These are phyloP conservation scores for Callimorpha dominula DNA, from an alignment of 2,888 invertebrate genomes.

Conservation along the genomic window DNA sequence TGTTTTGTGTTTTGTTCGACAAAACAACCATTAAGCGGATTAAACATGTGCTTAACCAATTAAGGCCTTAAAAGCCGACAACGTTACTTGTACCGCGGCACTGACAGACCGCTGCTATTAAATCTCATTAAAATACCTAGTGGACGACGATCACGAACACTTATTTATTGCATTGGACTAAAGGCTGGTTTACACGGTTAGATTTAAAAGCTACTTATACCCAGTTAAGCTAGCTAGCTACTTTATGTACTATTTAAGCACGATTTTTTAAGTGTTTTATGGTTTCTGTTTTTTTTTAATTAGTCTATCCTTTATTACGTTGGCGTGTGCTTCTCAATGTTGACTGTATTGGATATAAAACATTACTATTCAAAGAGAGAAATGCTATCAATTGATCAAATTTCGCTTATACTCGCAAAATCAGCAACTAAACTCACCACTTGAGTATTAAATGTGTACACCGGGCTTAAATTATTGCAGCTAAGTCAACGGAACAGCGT, in stretches of 20 bases:
- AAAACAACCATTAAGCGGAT: conserved; percentile 77
- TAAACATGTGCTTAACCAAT: conserved; percentile 80
- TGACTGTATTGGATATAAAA: background rate
- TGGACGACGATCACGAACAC: conserved; percentile 74
- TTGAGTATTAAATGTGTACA: conserved; percentile 13
- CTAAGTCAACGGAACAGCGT: conserved; percentile 69
- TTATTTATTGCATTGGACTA: conserved; percentile 71
- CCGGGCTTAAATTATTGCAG: conserved; percentile 65
- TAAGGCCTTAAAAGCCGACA: conserved; percentile 76
- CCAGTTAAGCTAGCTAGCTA: background rate
- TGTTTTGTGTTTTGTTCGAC: conserved; percentile 66
- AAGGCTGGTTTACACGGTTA: conserved; percentile 9
- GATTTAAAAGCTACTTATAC: background rate
- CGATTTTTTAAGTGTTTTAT: background rate
- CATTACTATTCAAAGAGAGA: background rate
- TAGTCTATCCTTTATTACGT: background rate
- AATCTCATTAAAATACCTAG: conserved; percentile 81
- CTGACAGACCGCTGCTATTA: conserved; percentile 68
- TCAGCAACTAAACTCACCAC: conserved; percentile 3
- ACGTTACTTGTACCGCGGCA: conserved; percentile 63
- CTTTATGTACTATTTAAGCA: background rate
- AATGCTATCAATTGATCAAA: background rate
- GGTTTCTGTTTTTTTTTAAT: background rate
- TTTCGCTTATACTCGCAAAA: background rate
- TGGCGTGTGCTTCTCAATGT: background rate